Base-by-base conservation (phyloP, 2,113 vertebrate species). In the Alligator sinensis region DNA sequence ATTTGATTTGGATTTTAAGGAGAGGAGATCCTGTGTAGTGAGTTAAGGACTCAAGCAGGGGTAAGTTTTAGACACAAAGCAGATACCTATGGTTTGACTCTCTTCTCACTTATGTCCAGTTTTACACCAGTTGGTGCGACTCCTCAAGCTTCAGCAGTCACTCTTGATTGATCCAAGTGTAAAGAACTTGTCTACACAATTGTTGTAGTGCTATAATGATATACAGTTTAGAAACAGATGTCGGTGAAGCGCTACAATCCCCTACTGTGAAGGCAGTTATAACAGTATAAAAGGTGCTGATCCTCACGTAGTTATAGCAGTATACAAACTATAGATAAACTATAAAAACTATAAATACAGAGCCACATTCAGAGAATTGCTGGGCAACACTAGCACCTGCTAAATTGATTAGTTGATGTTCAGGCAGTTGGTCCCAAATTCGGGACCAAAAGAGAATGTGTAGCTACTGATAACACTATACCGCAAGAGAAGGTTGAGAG, bases 1-100 rank as follows among this genome's bases (percentile, higher is more conserved):
- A 14, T 91, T 95, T 95, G 81, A 82, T 94, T 72, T 66, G 68
- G 25, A 5, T 89, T 92, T 72, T 62, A 47, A 92, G 77, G 86
- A 95, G 72, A 47, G 92, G 2, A 15, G 22, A 76, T 47, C 57
- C 70, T 38, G 19, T 3, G 11, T 30, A 93, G 34, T 89, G 82
- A 61, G 63, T 77, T 21, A 78, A 87, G 91, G 94, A 93, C 79
- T 54, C 3, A 25, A 91, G 77, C 55, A 68, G 72, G 57, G 82
- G 57, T 6, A 63, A 16, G 28, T 80, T 91, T 80, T 55, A 75
- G 59, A 63, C 15, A 60, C 89, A 87, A 77, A 59, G 64, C 30
- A 87, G 22, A 57, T 55, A 30, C 47, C 70, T 74, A 74, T 47
- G 68, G 30, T 21, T 38, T 19, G 59, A 30, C 70, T 82, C 68